These are phyloP conservation scores for Sterrhoptilus dennistouni DNA, from an alignment of 2,113 vertebrate genomes.

Conservation along the genomic window DNA sequence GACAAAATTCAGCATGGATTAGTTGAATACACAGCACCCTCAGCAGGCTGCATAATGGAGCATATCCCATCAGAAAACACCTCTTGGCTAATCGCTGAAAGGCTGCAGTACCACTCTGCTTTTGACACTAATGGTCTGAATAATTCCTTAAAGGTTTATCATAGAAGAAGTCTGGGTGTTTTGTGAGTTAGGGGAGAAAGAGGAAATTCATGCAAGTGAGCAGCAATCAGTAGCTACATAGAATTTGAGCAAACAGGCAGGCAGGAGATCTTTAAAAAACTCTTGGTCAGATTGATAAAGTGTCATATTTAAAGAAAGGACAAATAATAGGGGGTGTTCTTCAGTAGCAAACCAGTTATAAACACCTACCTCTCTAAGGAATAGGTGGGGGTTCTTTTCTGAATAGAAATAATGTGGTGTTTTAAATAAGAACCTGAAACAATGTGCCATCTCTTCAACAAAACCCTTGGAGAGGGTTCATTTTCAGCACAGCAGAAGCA, in stretches of 20 bases:
- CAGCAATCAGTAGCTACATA: neutral
- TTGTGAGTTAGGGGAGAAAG: neutral
- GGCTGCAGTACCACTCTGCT: neutral
- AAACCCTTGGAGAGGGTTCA: neutral
- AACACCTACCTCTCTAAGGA: neutral
- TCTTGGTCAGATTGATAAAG: neutral
- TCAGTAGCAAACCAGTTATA: neutral
- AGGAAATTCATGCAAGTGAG: neutral
- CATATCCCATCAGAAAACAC: neutral
- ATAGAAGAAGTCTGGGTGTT: neutral
- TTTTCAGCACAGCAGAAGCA: neutral
- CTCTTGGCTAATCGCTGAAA: neutral
- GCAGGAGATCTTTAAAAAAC: neutral
- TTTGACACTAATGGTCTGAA: neutral
- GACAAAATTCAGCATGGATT: neutral
- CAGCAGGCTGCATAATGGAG: neutral
- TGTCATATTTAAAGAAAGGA: neutral
- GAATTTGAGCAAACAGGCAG: neutral
- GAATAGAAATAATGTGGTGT: neutral
- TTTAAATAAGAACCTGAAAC: neutral
- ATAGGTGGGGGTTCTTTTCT: neutral
- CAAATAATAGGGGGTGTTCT: neutral
- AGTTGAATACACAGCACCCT: conserved; percentile 22
- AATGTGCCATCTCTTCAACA: neutral
- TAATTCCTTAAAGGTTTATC: neutral